Evolutionary conservation across 30 jellyfish, hydroid and myxozoan genomes (phyloP).

Genomic region (Kudoa iwatai): DNA sequence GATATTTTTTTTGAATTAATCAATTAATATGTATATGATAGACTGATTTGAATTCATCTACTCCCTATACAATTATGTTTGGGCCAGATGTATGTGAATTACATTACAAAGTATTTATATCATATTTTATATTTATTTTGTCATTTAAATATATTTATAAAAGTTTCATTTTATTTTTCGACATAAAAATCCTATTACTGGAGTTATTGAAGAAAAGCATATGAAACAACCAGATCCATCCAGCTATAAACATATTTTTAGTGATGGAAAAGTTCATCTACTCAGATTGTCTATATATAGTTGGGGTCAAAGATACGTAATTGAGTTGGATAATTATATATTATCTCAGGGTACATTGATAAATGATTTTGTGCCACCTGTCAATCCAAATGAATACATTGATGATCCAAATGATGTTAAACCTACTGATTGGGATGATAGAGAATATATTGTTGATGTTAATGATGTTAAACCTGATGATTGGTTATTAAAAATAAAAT

Average conservation of each 20-base stretch:
- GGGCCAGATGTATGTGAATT: slow-evolving; percentile 82
- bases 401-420: slow-evolving; percentile 66
- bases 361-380: slow-evolving; percentile 53
- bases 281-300: slow-evolving; percentile 13
- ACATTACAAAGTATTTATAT: slow-evolving; percentile 13
- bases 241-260: slow-evolving; percentile 22
- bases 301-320: slow-evolving; percentile 26
- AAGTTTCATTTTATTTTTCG: slow-evolving; percentile 65
- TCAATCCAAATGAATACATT: slow-evolving; percentile 29
- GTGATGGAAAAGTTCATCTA: slow-evolving; percentile 43
- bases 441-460: slow-evolving; percentile 48
- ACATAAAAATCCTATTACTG: slow-evolving; percentile 49
- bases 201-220: slow-evolving; percentile 45
- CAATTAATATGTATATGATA: neutral
- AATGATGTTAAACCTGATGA: slow-evolving; percentile 47
- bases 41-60: slow-evolving; percentile 22
- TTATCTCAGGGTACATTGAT: slow-evolving; percentile 34
- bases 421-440: slow-evolving; percentile 85
- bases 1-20: neutral
- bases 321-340: slow-evolving; percentile 16
- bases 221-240: slow-evolving; percentile 39
- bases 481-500: slow-evolving; percentile 37
- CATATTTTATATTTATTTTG: neutral
- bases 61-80: slow-evolving; percentile 54
- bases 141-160: slow-evolving; percentile 1